phyloP scores from a whole-genome alignment of 2,888 invertebrate genomes.

The Apomyelois bistriatella region DNA sequence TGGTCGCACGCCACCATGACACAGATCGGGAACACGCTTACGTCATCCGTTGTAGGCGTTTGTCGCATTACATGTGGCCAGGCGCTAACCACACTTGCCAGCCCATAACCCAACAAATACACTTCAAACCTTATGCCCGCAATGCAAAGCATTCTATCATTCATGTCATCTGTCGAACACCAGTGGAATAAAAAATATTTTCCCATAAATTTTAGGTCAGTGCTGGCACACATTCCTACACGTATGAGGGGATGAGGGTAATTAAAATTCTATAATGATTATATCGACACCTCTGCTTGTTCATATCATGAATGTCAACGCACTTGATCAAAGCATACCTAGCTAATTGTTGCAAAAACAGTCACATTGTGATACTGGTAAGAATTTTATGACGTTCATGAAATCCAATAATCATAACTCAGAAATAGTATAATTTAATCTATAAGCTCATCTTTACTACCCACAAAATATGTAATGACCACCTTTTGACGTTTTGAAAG shows the following conservation, averaged over 20 bases:
- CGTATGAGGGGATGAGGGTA: slow-evolving; percentile 62
- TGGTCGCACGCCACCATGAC: slow-evolving; percentile 34
- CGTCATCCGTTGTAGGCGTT: slow-evolving; percentile 57
- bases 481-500: slow-evolving; percentile 78
- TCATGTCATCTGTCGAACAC: slow-evolving; percentile 23
- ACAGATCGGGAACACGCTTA: slow-evolving; percentile 40
- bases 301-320: slow-evolving; percentile 29
- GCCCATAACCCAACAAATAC: slow-evolving; percentile 15
- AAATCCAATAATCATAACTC: slow-evolving; percentile 40
- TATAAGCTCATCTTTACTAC: slow-evolving; percentile 59
- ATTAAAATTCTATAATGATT: slow-evolving; percentile 66
- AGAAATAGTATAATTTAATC: slow-evolving; percentile 49
- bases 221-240: slow-evolving; percentile 58
- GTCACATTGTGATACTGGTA: slow-evolving; percentile 6
- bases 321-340: slow-evolving; percentile 40
- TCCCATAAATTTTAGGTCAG: slow-evolving; percentile 69
- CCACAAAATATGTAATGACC: slow-evolving; percentile 77
- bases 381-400: background rate
- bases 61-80: slow-evolving; percentile 43
- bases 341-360: slow-evolving; percentile 32
- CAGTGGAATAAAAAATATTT: slow-evolving; percentile 44
- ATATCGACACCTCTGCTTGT: slow-evolving; percentile 52
- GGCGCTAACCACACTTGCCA: slow-evolving; percentile 18
- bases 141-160: slow-evolving; percentile 28
- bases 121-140: slow-evolving; percentile 23